Conservation (phyloP, 2,797 vertebrate species). For the Triplophysa bombifrons region DNA sequence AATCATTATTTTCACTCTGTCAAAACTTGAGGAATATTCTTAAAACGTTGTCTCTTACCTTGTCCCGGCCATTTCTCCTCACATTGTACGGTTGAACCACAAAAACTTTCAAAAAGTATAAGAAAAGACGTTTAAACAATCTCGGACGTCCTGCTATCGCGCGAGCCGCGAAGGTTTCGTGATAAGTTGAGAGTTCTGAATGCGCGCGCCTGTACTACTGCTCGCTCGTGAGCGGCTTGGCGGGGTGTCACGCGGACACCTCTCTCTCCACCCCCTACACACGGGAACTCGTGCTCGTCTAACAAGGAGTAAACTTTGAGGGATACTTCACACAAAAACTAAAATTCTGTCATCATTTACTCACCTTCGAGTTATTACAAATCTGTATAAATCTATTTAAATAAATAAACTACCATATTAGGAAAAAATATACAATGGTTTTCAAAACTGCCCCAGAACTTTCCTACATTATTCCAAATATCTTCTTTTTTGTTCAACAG, state of each 20-base stretch:
- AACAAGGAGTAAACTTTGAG: background rate
- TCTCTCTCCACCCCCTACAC: conserved; percentile 33
- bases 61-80: conserved; percentile 75
- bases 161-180: conserved; percentile 46
- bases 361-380: too few relatives aligned
- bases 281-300: background rate
- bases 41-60: conserved; percentile 62
- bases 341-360: too few relatives aligned
- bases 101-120: background rate
- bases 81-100: conserved; percentile 70
- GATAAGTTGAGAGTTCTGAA: conserved; percentile 61
- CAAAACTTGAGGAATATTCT: background rate
- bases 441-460: too few relatives aligned
- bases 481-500: too few relatives aligned
- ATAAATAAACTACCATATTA: too few relatives aligned
- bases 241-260: conserved; percentile 29
- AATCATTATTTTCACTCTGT: background rate
- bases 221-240: conserved; percentile 64
- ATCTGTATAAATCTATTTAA: too few relatives aligned
- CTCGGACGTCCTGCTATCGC: conserved; percentile 46
- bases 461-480: too few relatives aligned
- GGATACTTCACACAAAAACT: too few relatives aligned
- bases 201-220: conserved; percentile 68
- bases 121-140: conserved; percentile 14
- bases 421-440: too few relatives aligned